Evolutionary conservation across 2,113 vertebrate genomes (phyloP).

Genomic region (Gobio gobio): DNA sequence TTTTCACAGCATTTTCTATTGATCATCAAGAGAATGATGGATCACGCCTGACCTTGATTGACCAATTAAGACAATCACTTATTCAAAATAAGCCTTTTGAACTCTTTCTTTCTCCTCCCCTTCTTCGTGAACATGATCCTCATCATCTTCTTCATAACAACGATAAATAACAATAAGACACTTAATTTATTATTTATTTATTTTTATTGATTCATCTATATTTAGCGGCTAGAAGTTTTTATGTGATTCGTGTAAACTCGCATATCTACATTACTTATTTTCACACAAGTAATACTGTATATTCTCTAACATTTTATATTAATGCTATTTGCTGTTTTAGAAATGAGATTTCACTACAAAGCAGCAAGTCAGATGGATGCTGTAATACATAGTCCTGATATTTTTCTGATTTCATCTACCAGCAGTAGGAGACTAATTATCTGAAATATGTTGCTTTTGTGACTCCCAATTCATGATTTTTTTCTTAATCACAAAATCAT

Average conservation of each 20-base stretch:
- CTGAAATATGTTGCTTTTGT: neutral
- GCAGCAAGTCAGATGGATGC: neutral
- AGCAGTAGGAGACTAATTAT: neutral
- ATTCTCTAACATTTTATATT: neutral
- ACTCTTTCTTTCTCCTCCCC: neutral
- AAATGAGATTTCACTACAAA: neutral
- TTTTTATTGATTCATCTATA: neutral
- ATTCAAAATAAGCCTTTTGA: neutral
- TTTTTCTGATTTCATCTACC: neutral
- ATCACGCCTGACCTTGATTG: neutral
- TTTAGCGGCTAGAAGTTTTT: neutral
- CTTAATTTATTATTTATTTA: neutral
- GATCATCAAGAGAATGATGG: neutral
- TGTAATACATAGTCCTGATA: neutral
- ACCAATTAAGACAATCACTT: neutral
- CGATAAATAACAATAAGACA: no score
- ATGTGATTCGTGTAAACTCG: neutral
- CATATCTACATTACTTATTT: neutral
- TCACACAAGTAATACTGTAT: neutral
- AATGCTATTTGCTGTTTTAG: neutral
- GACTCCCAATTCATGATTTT: neutral
- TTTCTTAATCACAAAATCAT: conserved; percentile 9
- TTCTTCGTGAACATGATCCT: neutral
- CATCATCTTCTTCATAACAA: no score
- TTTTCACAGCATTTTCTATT: neutral